Evolutionary conservation across 2,888 invertebrate genomes (phyloP).

Genomic region (Coelogynopora nodosa): DNA sequence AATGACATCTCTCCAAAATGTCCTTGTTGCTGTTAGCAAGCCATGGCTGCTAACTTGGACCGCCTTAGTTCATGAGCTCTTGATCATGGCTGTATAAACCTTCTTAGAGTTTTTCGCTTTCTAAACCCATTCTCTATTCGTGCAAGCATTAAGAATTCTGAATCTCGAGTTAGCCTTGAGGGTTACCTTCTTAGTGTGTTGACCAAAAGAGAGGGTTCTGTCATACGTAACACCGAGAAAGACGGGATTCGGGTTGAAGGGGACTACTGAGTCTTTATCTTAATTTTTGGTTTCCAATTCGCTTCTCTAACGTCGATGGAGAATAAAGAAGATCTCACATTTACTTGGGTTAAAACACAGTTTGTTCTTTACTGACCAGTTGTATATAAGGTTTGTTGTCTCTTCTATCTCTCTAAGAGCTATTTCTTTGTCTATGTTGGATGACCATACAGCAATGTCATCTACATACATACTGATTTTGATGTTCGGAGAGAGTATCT

Average conservation of each 20-base stretch:
- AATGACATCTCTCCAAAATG: no score
- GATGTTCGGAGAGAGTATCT: no score
- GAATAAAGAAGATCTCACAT: not conserved
- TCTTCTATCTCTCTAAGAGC: not conserved
- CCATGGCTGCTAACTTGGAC: no score
- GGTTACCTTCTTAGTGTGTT: not conserved
- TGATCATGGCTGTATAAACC: not conserved
- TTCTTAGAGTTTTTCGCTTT: not conserved
- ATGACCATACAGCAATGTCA: not conserved
- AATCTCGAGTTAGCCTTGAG: not conserved
- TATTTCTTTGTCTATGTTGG: not conserved
- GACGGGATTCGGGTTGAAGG: not conserved
- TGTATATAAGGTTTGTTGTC: not conserved
- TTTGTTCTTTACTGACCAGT: not conserved
- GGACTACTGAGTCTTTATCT: not conserved
- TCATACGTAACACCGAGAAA: not conserved
- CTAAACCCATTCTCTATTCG: not conserved
- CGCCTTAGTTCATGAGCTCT: not conserved
- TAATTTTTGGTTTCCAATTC: not conserved
- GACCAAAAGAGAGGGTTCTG: no score
- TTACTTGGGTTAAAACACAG: not conserved
- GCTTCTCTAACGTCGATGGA: not conserved
- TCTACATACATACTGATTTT: not conserved
- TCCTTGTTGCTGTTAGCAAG: no score
- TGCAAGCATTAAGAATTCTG: not conserved